Evolutionary conservation across 2,113 vertebrate genomes (phyloP), one percentile per base, ranked within the genome.

Genomic region (Shinisaurus crocodilurus): DNA sequence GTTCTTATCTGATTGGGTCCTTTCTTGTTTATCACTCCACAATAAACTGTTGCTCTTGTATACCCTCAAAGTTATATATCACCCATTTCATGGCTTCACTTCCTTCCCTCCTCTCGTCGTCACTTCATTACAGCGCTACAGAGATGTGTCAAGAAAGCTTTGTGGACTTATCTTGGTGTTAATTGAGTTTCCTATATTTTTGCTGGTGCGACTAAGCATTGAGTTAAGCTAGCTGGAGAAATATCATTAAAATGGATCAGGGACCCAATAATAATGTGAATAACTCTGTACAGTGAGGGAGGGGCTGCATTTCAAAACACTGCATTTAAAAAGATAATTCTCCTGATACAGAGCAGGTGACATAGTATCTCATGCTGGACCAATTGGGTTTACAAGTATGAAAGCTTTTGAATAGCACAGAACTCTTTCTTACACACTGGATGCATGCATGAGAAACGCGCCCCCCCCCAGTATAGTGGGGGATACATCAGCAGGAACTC

Each of bases 171-270:
- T 50, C 16, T 29, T 91, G 90, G 57, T 90, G 6, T 82, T 93
- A 88, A 89, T 88, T 84, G 37, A 83, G 74, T 91, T 94, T 85
- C 67, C 85, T 16, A 27, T 80, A 3, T 94, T 69, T 37, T 69
- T 50, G 18, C 76, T 54, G 63, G 60, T 89, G 18, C 75, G 88
- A 89, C 82, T 88, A 48, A 92, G 69, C 23, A 65, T 32, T 82
- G 82, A 67, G 65, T 81, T 87, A 88, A 87, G 82, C 7, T 40
- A 45, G 13, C 13, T 1, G 63, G 43, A 67, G 60, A 88, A 83
- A 81, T 60, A 76, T 89, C 89, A 92, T 81, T 70, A 15, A 80
- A 85, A 91, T 57, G 37, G 18, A 29, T 67, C 89, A 89, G 48
- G 57, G 85, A n/a, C 75, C 63, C 63, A 23, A 63, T 18, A 57